phyloP scores from a whole-genome alignment of 2,113 vertebrate genomes.

The Anoplopoma fimbria region DNA sequence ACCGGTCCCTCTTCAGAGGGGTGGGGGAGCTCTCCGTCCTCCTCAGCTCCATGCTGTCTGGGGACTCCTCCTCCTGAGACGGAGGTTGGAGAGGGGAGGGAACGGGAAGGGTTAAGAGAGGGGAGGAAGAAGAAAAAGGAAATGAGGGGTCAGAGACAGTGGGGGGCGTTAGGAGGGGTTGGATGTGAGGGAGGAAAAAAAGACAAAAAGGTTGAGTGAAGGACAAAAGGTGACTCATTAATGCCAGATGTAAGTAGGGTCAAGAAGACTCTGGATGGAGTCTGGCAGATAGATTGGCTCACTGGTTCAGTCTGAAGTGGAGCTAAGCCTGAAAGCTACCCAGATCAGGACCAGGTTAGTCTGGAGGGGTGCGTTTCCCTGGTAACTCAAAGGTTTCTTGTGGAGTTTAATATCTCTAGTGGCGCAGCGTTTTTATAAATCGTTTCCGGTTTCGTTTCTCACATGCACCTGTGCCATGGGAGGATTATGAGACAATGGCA shows the following conservation, averaged over 20 bases:
- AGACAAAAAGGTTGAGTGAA: too few relatives aligned
- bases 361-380: too few relatives aligned
- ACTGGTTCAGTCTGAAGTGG: neutral
- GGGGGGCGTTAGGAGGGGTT: too few relatives aligned
- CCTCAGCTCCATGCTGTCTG: conserved; percentile 77
- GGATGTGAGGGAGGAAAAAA: too few relatives aligned
- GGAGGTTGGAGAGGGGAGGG: neutral
- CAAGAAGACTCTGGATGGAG: too few relatives aligned
- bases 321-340: neutral
- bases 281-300: too few relatives aligned
- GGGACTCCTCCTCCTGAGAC: conserved; percentile 93
- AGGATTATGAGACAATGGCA: too few relatives aligned
- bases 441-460: neutral
- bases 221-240: too few relatives aligned
- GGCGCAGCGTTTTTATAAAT: neutral
- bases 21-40: conserved; percentile 75
- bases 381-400: neutral
- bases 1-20: conserved; percentile 91
- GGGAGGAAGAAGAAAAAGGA: neutral
- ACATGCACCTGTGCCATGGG: too few relatives aligned
- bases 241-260: too few relatives aligned
- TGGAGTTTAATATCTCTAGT: neutral
- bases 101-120: neutral
- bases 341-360: too few relatives aligned
- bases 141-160: neutral